These are phyloP conservation scores for Anadara kagoshimensis DNA, from an alignment of 1,140 invertebrate species.

Conservation along the genomic window DNA sequence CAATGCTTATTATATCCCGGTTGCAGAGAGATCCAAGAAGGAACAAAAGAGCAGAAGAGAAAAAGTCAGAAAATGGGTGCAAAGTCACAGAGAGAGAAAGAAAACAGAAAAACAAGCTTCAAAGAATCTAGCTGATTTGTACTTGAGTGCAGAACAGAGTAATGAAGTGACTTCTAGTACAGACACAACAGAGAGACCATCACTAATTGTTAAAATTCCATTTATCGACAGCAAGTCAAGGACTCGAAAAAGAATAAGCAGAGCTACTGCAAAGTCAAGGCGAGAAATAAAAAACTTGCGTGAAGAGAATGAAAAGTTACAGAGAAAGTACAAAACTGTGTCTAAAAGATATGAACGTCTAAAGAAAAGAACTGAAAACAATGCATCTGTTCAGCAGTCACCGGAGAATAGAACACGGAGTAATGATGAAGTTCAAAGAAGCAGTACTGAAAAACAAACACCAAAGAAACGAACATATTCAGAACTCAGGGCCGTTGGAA, in stretches of 20 bases:
- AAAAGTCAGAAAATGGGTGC: slow-evolving; percentile 1
- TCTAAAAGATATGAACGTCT: slow-evolving; percentile 11
- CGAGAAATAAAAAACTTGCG: background rate
- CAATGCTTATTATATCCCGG: background rate
- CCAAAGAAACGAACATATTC: background rate
- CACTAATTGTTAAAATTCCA: slow-evolving; percentile 3
- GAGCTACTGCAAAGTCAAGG: background rate
- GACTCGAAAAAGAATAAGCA: background rate
- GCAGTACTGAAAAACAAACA: background rate
- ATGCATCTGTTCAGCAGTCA: background rate
- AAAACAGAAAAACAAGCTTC: background rate
- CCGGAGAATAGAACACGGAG: background rate
- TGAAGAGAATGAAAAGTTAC: background rate
- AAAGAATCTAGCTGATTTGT: background rate
- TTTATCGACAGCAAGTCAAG: background rate
- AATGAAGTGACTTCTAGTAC: background rate
- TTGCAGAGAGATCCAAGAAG: background rate
- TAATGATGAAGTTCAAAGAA: background rate
- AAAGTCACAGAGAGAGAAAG: slow-evolving; percentile 7
- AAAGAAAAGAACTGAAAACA: background rate
- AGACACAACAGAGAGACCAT: background rate
- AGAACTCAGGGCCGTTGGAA: slow-evolving; percentile 1
- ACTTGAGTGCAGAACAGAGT: background rate
- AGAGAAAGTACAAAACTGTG: background rate
- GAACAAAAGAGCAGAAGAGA: background rate